A percentile compares a stretch with the other conserved stretches of the same genome.
These are phyloP conservation scores for Trichacis sp. DNA, from an alignment of 2,888 invertebrate genomes.

Conservation along the genomic window DNA sequence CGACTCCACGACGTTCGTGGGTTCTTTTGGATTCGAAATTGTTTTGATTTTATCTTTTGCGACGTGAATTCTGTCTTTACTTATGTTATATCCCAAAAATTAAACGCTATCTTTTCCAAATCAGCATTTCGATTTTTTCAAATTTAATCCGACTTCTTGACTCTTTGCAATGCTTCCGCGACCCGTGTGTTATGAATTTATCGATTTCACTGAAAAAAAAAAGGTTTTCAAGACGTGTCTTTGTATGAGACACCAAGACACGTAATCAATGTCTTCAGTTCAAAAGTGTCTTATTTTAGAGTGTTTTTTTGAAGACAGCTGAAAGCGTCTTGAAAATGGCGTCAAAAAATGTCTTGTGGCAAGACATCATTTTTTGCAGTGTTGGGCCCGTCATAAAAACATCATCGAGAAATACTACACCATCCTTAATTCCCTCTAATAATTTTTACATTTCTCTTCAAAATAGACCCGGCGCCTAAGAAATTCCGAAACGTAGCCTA, in stretches of 20 bases:
- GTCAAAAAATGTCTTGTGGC: too few relatives aligned
- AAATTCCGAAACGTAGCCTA: conserved; percentile 36
- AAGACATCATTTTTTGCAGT: too few relatives aligned
- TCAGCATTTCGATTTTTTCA: conserved; percentile 29
- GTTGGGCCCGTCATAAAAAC: conserved; percentile 58
- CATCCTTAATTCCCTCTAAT: conserved; percentile 55
- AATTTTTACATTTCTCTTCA: conserved; percentile 51
- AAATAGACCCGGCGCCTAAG: conserved; percentile 52
- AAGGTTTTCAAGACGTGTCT: too few relatives aligned
- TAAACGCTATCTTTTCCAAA: conserved; percentile 15
- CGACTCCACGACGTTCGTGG: conserved; percentile 41
- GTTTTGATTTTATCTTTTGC: conserved; percentile 37
- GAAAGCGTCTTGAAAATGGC: too few relatives aligned
- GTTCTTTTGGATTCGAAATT: conserved; percentile 29
- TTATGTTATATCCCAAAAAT: conserved; percentile 47
- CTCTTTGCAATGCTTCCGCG: conserved; percentile 17
- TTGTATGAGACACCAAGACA: too few relatives aligned
- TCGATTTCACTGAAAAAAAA: too few relatives aligned
- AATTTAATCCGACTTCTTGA: conserved; percentile 18
- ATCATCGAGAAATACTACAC: conserved; percentile 62
- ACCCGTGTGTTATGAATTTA: conserved; percentile 53
- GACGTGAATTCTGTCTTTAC: conserved; percentile 38
- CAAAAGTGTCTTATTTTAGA: too few relatives aligned
- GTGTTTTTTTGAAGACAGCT: too few relatives aligned
- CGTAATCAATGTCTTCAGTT: too few relatives aligned